These are phyloP conservation scores for Abrostola triplasia DNA, from an alignment of 2,888 invertebrate species.

Conservation along the genomic window DNA sequence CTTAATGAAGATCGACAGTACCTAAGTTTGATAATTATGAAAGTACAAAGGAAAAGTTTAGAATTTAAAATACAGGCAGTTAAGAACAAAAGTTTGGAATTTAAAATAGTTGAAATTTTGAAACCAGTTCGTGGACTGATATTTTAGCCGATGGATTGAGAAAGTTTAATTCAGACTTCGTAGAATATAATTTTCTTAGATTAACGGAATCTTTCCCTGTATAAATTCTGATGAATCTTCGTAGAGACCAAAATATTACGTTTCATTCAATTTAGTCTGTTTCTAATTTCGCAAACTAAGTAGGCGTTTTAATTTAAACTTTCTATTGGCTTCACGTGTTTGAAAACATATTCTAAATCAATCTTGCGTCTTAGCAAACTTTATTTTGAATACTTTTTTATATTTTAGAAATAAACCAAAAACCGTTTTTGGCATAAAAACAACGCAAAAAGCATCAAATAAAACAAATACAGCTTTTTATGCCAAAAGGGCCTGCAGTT, in stretches of 20 bases:
- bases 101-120: slow-evolving; percentile 47
- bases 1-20: slow-evolving; percentile 54
- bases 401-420: too few relatives aligned
- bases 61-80: slow-evolving; percentile 46
- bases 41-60: slow-evolving; percentile 47
- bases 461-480: too few relatives aligned
- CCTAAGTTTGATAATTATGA: slow-evolving; percentile 54
- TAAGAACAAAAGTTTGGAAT: slow-evolving; percentile 39
- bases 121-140: slow-evolving; percentile 10
- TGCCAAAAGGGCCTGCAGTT: too few relatives aligned
- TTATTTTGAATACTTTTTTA: too few relatives aligned
- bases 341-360: too few relatives aligned
- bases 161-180: slow-evolving; percentile 23
- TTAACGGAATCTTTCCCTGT: background rate
- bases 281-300: background rate
- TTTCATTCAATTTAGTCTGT: background rate
- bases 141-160: slow-evolving; percentile 16
- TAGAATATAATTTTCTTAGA: background rate
- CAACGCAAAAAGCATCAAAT: too few relatives aligned
- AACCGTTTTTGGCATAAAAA: too few relatives aligned
- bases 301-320: too few relatives aligned
- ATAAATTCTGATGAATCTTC: background rate
- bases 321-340: too few relatives aligned
- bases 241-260: background rate
- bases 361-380: too few relatives aligned